Percentiles rank a stretch among this genome's conserved stretches.
Conservation (phyloP, 2,888 invertebrate species). For the Cancer borealis region DNA sequence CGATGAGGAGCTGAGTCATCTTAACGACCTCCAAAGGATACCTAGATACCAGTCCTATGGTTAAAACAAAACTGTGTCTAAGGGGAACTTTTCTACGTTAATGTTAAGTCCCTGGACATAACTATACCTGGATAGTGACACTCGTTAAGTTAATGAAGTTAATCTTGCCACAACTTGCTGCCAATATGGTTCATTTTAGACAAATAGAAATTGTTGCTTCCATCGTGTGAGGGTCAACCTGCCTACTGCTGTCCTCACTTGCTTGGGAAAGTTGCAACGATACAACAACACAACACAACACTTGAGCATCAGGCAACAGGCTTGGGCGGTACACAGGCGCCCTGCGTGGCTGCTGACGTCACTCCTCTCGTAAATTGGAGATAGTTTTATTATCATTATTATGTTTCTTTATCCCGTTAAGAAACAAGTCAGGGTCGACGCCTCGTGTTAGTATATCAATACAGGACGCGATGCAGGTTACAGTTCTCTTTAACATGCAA, state of each 20-base stretch:
- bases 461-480: too few species aligned
- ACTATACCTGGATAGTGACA: neutral
- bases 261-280: neutral
- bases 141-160: neutral
- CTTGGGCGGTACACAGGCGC: neutral
- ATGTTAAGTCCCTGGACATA: too few species aligned
- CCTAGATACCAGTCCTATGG: neutral
- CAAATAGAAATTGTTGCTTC: neutral
- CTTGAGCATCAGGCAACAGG: neutral
- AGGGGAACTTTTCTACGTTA: neutral
- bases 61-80: neutral
- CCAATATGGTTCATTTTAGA: neutral
- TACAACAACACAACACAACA: neutral
- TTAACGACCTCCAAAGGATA: neutral
- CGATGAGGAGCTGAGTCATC: neutral
- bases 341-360: conserved; percentile 1
- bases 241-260: neutral
- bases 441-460: too few species aligned
- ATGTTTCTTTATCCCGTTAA: too few species aligned
- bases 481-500: too few species aligned
- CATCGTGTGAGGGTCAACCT: neutral
- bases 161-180: neutral
- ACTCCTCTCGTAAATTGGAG: neutral
- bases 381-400: too few species aligned
- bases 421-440: too few species aligned